Percentiles rank a stretch among this genome's conserved stretches.
phyloP scores from a whole-genome alignment of 2,113 vertebrate species.

The Speoplatyrhinus poulsoni region DNA sequence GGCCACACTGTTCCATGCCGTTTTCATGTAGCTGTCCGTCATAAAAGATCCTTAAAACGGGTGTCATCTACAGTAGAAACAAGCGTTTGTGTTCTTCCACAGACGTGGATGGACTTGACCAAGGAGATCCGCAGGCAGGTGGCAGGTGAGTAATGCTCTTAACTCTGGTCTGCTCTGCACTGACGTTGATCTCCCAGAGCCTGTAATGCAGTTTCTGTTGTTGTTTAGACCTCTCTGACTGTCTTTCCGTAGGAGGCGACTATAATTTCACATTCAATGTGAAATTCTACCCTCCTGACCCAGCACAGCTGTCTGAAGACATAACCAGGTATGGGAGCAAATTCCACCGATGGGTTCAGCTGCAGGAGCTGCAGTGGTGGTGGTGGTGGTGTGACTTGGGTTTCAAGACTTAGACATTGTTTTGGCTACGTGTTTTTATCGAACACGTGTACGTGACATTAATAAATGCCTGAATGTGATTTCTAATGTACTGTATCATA shows the following conservation, averaged over 20 bases:
- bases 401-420: neutral
- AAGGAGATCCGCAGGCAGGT: conserved; percentile 95
- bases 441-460: no score
- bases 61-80: neutral
- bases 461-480: no score
- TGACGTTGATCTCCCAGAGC: neutral
- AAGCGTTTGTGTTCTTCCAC: conserved; percentile 28
- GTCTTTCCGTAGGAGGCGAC: conserved; percentile 53
- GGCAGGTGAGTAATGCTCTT: conserved; percentile 80
- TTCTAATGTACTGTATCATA: no score
- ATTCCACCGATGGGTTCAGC: neutral
- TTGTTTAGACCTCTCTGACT: neutral
- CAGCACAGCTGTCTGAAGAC: conserved; percentile 95
- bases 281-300: conserved; percentile 88
- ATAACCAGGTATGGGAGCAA: conserved; percentile 86
- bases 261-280: conserved; percentile 87
- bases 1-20: no score
- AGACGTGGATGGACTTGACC: conserved; percentile 93
- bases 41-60: neutral
- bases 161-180: neutral
- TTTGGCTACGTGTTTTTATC: no score
- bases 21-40: no score
- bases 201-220: neutral
- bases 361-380: neutral
- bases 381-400: neutral